Evolutionary conservation across 2,888 invertebrate genomes (phyloP).

Genomic region (Polietes domitor): DNA sequence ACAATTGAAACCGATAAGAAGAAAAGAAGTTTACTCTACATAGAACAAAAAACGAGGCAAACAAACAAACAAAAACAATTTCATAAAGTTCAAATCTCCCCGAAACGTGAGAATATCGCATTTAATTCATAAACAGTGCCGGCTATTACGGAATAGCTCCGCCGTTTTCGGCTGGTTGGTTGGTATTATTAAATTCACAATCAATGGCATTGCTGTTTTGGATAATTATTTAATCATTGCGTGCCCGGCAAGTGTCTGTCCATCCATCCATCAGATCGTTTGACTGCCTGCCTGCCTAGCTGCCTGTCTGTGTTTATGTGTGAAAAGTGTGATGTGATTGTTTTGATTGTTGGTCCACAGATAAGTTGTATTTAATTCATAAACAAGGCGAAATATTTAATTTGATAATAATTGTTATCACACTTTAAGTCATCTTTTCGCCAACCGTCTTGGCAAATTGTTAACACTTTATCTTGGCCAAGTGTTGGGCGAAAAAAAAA

Average conservation of each 20-base stretch:
- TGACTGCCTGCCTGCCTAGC: too few relatives aligned
- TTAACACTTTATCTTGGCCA: slow-evolving; percentile 1
- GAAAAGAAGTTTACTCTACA: slow-evolving; percentile 5
- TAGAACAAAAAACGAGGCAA: neutral
- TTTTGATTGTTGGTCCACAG: slow-evolving; percentile 5
- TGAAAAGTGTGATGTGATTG: slow-evolving; percentile 38
- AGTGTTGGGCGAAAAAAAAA: neutral
- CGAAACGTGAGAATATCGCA: slow-evolving; percentile 46
- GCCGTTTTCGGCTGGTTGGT: neutral
- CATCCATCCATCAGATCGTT: neutral
- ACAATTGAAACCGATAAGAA: slow-evolving; percentile 2
- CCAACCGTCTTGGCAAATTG: neutral
- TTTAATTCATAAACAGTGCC: slow-evolving; percentile 25
- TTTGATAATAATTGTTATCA: slow-evolving; percentile 52
- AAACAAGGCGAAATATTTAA: slow-evolving; percentile 33
- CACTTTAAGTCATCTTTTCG: slow-evolving; percentile 18
- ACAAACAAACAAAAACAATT: slow-evolving; percentile 14
- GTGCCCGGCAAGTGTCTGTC: slow-evolving; percentile 7
- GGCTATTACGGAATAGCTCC: slow-evolving; percentile 5
- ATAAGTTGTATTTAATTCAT: slow-evolving; percentile 38
- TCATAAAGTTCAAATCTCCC: neutral
- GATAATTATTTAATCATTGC: slow-evolving; percentile 56
- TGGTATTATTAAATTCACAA: slow-evolving; percentile 28
- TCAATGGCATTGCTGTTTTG: slow-evolving; percentile 24
- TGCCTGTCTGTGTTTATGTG: neutral